Conservation (phyloP, 2,888 invertebrate genomes). For the Acrocyrtus sp. region DNA sequence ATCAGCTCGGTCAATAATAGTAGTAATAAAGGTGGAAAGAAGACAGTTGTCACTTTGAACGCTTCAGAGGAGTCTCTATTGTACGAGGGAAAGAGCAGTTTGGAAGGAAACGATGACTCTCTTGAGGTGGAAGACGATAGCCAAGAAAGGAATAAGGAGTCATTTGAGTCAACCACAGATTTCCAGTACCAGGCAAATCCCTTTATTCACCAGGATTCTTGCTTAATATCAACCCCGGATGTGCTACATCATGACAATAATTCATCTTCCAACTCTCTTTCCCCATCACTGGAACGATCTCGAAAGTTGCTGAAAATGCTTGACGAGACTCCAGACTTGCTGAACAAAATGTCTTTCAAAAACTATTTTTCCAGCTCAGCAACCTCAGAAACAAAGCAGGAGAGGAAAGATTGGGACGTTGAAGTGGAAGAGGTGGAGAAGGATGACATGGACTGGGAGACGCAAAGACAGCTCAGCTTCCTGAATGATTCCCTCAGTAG, state of each 20-base stretch:
- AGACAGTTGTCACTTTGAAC: constrained; percentile 20
- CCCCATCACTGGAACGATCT: constrained; percentile 51
- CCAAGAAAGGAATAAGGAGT: neutral
- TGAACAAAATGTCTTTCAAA: constrained; percentile 61
- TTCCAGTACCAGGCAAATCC: constrained; percentile 3
- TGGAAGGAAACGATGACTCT: constrained; percentile 6
- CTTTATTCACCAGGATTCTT: constrained; percentile 10
- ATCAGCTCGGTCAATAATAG: too few relatives aligned
- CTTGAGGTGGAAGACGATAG: constrained; percentile 10
- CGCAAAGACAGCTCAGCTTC: constrained; percentile 56
- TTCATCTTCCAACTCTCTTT: constrained; percentile 14
- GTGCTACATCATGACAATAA: constrained; percentile 46
- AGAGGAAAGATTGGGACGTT: constrained; percentile 8
- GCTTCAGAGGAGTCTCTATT: constrained; percentile 16
- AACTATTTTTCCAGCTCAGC: constrained; percentile 52
- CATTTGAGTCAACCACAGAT: neutral
- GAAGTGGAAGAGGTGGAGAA: constrained; percentile 26
- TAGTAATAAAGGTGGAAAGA: constrained; percentile 5
- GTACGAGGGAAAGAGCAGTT: constrained; percentile 3
- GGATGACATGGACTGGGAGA: constrained; percentile 52
- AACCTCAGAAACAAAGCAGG: constrained; percentile 3
- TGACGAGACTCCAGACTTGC: constrained; percentile 58
- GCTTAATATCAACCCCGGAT: constrained; percentile 35
- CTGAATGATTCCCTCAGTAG: constrained; percentile 55
- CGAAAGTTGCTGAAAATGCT: constrained; percentile 53